Conservation (phyloP, 2,797 vertebrate genomes). For the Liasis olivaceus region DNA sequence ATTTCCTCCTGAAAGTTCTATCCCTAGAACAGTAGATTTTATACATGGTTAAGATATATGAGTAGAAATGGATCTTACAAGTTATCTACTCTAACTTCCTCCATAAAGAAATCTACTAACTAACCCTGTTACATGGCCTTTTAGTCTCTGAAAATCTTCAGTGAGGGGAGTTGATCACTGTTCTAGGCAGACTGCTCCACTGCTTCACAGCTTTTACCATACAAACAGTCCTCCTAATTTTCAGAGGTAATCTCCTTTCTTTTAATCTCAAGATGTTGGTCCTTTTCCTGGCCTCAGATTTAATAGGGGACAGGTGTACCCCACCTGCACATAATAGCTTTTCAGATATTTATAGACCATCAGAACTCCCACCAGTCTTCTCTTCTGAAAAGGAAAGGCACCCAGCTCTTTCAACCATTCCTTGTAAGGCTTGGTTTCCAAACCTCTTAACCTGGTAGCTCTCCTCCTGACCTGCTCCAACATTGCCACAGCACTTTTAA, state of each 20-base stretch:
- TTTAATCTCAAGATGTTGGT: neutral
- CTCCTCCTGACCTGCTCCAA: neutral
- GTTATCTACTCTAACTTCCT: neutral
- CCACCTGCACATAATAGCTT: neutral
- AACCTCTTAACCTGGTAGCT: neutral
- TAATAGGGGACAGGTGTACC: neutral
- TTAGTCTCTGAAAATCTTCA: neutral
- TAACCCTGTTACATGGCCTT: neutral
- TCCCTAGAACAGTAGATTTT: neutral
- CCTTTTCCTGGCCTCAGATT: neutral
- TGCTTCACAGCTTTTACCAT: neutral
- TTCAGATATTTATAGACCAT: neutral
- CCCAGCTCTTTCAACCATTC: neutral
- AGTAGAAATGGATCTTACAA: neutral
- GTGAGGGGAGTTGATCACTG: neutral
- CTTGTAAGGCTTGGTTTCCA: neutral
- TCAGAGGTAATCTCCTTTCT: neutral
- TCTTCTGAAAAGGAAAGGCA: neutral
- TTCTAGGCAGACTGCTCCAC: neutral
- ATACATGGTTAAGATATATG: neutral
- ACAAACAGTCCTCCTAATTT: neutral
- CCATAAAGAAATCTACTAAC: neutral
- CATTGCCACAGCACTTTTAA: neutral
- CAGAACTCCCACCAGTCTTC: neutral
- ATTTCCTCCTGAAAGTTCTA: neutral